Evolutionary conservation across 2,797 vertebrate species (phyloP), one percentile per base, ranked within the genome.

Genomic region (Cossypha heuglini): DNA sequence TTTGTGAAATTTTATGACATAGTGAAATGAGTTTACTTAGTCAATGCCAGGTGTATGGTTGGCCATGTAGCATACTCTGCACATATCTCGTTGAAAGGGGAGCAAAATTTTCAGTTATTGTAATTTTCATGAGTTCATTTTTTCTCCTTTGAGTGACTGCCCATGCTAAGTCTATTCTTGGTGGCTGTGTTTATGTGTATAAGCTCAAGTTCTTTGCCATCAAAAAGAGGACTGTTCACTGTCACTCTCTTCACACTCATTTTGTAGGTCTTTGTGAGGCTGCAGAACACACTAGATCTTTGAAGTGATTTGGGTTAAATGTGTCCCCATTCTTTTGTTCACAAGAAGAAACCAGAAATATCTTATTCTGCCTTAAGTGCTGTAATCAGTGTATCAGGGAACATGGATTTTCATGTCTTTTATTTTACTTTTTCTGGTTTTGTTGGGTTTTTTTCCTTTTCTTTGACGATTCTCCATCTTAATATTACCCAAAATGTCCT

Each of bases 381-480:
- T 75, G 48, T 81, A 93, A 62, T 78, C 40, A 52, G 2, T 10
- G 6, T 66, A 43, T 61, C 12, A 20, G 31, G 33, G 26, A 77
- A 71, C 35, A 42, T 51, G 42, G 38, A 38, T 81, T 48, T 58
- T 68, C 9, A 21, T 66, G n/a, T 63, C 3, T 26, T 64, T 81
- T 42, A 16, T 78, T 88, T 77, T 51, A n/a, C 14, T 35, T 10
- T 58, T 48, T 48, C 15, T 5, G 0, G 3, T 10, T 35, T 66
- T n/a, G 2, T 14, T 54, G 16, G 2, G 0, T 1, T 24, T 26
- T 77, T 61, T 66, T 3, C 4, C 15, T 61, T 40, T 52, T 64
- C 29, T 63, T 54, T n/a, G 13, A 10, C 40, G 38, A 5, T 24
- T 76, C 15, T 78, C 26, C 1, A 2, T 72, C 94, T 91, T 48